Percentiles rank a stretch among this genome's conserved stretches.
Conservation (phyloP, 2,113 vertebrate genomes). For the Halichoerus grypus region DNA sequence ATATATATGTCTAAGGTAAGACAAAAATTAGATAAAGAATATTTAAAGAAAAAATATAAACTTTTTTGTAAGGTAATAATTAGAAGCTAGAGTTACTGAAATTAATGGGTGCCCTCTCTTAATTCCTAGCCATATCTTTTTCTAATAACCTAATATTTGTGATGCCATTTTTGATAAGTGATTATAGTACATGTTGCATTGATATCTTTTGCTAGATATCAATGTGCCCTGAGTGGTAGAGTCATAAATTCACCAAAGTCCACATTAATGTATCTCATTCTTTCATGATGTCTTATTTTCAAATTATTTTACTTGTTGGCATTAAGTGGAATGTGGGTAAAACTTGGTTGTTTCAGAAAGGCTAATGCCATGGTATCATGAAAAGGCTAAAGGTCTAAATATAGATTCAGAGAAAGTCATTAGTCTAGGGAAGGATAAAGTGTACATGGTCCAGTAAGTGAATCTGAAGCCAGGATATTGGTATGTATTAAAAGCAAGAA, state of each 20-base stretch:
- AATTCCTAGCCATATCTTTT: background rate
- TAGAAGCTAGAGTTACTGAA: background rate
- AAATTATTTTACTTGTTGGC: background rate
- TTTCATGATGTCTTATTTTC: background rate
- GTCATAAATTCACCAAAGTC: background rate
- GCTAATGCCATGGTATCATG: background rate
- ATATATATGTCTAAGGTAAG: background rate
- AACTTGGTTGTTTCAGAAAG: background rate
- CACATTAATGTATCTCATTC: background rate
- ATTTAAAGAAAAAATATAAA: background rate
- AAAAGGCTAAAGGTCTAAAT: background rate
- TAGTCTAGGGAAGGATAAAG: background rate
- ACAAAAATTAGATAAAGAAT: background rate
- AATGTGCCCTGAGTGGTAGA: background rate
- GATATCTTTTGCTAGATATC: background rate
- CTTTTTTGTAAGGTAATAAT: background rate
- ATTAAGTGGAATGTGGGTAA: background rate
- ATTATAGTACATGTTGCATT: background rate
- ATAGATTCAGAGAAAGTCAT: background rate
- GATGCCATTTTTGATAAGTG: background rate
- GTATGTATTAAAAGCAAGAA: background rate
- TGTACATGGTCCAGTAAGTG: background rate
- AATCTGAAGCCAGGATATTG: background rate
- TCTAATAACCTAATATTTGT: background rate
- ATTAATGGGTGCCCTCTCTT: background rate